Conservation (phyloP, 2,888 invertebrate species). For the Trypoxylon attenuatum region DNA sequence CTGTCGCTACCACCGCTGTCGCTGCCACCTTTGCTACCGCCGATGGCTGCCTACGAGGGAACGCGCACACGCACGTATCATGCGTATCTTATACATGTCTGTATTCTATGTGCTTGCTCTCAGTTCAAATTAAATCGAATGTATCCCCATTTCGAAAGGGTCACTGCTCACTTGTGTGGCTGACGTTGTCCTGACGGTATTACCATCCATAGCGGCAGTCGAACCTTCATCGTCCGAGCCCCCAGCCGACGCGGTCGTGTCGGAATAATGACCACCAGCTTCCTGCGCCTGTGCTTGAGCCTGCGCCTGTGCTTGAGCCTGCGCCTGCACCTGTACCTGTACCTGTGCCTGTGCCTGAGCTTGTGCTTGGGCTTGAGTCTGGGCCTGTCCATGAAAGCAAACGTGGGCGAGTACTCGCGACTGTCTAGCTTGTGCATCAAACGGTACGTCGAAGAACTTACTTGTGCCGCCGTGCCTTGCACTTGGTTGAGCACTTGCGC, state of each 20-base stretch:
- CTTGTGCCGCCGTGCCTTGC: too few relatives aligned
- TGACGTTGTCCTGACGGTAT: slow-evolving; percentile 90
- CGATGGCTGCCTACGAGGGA: slow-evolving; percentile 73
- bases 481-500: too few relatives aligned
- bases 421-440: too few relatives aligned
- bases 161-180: slow-evolving; percentile 80
- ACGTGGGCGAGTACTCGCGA: too few relatives aligned
- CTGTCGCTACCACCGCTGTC: slow-evolving; percentile 86
- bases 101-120: too few relatives aligned
- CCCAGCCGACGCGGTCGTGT: slow-evolving; percentile 89
- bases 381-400: too few relatives aligned
- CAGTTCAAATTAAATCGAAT: too few relatives aligned
- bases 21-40: slow-evolving; percentile 76
- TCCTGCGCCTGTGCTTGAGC: slow-evolving; percentile 58
- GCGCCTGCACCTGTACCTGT: slow-evolving; percentile 68
- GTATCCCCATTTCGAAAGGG: slow-evolving; percentile 44
- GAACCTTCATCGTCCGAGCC: slow-evolving; percentile 97
- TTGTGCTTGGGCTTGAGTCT: too few relatives aligned
- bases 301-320: slow-evolving; percentile 68
- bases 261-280: slow-evolving; percentile 81
- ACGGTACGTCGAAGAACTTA: too few relatives aligned
- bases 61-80: too few relatives aligned
- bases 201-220: slow-evolving; percentile 95
- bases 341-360: slow-evolving; percentile 68
- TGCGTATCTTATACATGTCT: too few relatives aligned